Percentiles rank a stretch among this genome's conserved stretches.
Conservation (phyloP, 2,113 vertebrate genomes). For the Festucalex cinctus region DNA sequence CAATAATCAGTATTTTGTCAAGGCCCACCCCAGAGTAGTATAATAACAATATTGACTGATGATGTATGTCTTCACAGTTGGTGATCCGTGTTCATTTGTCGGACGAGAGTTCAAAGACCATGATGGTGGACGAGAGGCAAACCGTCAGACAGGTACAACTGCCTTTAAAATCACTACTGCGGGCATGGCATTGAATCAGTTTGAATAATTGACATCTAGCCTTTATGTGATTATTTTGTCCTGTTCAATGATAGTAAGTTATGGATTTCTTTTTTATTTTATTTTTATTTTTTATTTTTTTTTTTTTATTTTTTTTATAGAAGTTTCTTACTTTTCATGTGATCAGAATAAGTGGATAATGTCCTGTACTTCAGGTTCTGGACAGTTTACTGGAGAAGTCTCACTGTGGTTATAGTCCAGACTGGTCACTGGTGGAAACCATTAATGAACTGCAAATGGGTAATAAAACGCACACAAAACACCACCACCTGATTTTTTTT, state of each 20-base stretch:
- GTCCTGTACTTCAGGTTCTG: conserved; percentile 72
- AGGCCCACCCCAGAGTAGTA: too few species aligned
- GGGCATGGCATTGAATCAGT: not conserved
- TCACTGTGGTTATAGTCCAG: conserved; percentile 92
- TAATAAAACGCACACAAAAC: conserved; percentile 56
- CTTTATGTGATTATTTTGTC: not conserved
- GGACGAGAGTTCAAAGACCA: conserved; percentile 97
- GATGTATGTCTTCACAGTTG: conserved; percentile 68
- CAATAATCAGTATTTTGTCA: too few species aligned
- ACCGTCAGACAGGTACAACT: conserved; percentile 84
- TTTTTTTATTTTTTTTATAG: too few species aligned
- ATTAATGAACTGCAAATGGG: conserved; percentile 96
- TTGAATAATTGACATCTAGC: not conserved
- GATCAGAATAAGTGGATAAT: not conserved
- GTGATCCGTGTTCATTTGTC: conserved; percentile 97
- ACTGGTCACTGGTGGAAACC: conserved; percentile 96
- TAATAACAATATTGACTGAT: not conserved
- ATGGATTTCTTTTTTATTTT: not conserved
- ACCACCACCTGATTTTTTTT: not conserved
- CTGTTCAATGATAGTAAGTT: not conserved
- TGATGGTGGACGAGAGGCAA: conserved; percentile 99
- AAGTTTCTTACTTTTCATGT: not conserved
- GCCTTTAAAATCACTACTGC: rapidly evolving
- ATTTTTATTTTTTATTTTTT: not conserved
- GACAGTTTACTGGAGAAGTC: conserved; percentile 97